These are phyloP conservation scores for Troides aeacus DNA, from an alignment of 2,888 invertebrate species.

Conservation along the genomic window DNA sequence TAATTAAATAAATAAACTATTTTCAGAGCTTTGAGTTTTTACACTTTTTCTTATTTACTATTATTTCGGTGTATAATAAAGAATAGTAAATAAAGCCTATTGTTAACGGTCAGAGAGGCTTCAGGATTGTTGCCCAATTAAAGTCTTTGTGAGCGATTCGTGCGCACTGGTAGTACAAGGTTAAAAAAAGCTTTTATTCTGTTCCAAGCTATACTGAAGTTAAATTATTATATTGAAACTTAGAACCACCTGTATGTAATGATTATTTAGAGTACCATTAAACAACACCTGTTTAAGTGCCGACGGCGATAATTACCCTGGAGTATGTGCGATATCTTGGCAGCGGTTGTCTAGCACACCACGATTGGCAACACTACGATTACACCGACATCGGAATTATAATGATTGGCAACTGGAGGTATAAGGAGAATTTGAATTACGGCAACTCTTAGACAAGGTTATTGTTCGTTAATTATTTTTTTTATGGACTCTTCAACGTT, in stretches of 20 bases:
- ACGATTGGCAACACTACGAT: not conserved
- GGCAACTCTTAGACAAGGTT: not conserved
- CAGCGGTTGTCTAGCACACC: not conserved
- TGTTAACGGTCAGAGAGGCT: no score
- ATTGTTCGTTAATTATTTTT: not conserved
- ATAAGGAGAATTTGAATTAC: not conserved
- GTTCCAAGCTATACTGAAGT: not conserved
- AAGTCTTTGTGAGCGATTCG: no score
- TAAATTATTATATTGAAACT: not conserved
- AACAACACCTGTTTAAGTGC: constrained; percentile 24
- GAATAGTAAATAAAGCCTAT: no score
- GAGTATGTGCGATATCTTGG: constrained; percentile 24
- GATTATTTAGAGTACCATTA: constrained; percentile 20
- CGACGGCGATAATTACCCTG: constrained; percentile 6
- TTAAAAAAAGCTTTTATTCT: no score
- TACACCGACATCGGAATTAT: not conserved
- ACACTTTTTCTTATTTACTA: no score
- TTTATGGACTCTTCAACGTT: not conserved
- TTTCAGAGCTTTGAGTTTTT: no score
- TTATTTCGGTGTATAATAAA: no score
- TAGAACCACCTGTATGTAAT: constrained; percentile 17
- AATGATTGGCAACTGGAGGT: constrained; percentile 5
- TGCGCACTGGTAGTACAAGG: no score
- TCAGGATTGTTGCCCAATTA: no score
- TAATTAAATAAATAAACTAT: no score